Base-by-base conservation (phyloP, 2,797 vertebrate species). In the Apogon hyalosoma region DNA sequence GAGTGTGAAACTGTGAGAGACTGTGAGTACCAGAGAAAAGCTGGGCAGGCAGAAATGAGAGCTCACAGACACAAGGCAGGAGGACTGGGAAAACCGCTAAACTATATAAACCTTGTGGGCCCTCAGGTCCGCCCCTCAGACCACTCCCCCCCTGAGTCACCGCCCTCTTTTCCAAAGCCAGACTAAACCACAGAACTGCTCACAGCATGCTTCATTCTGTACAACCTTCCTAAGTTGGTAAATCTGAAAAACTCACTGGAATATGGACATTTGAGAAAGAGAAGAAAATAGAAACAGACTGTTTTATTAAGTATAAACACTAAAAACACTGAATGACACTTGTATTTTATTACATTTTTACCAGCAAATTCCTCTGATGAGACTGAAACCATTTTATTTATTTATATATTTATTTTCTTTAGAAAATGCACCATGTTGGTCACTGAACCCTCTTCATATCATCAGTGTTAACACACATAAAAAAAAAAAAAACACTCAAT, bases 51-150 rank as follows among this genome's bases (percentile, higher is more conserved):
- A 84, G 73, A 74, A 76, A 75, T 77, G 73, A 73, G 86, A 92
- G 79, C 88, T 90, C 89, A 90, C 89, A 90, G 84, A 89, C 86
- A 90, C 80, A 90, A 90, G 79, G 85, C 88, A 92, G 89, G 57
- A 81, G 59, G 51, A 86, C 77, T 89, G 75, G 57, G 76, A 68
- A 84, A 82, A 79, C 81, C 39, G 59, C 70, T 74, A 63, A 75
- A 84, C 79, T 93, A 88, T 92, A 88, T 90, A 93, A 85, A 85
- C 86, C 84, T 58, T 77, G 75, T 80, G 85, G 82, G 83, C 84
- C 79, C 61, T 69, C 41, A 60, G 88, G 58, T 78, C 92, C 87
- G 72, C 92, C 93, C 84, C 81, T 80, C 57, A 52, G 36, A 58
- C 84, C 85, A 75, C 89, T 80, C 91, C 91, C 75, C 75, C 43